Conservation (phyloP, 2,888 invertebrate genomes). For the Parasteatoda lunata region DNA sequence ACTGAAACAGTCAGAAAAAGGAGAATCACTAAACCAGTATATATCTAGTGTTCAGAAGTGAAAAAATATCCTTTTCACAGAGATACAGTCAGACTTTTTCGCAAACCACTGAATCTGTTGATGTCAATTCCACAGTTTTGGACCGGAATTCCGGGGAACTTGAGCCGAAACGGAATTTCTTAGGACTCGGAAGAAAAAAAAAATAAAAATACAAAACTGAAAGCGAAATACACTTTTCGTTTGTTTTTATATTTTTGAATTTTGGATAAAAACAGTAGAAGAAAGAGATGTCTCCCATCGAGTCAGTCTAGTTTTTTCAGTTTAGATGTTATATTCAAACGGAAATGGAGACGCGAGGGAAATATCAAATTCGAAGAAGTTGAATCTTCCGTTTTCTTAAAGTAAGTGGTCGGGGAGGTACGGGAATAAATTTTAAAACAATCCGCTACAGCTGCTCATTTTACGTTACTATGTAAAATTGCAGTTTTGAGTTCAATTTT, state of each 20-base stretch:
- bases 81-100: conserved; percentile 36
- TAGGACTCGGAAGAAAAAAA: conserved; percentile 39
- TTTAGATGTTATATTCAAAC: conserved; percentile 68
- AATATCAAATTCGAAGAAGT: conserved; percentile 67
- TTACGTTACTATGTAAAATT: conserved; percentile 65
- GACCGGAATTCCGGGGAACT: conserved; percentile 64
- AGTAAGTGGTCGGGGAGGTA: conserved; percentile 63
- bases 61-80: conserved; percentile 36
- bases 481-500: conserved; percentile 50
- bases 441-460: conserved; percentile 66
- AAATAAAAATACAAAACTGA: conserved; percentile 47
- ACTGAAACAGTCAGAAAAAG: not conserved
- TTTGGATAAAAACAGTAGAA: conserved; percentile 44
- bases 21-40: not conserved
- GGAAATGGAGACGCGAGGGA: conserved; percentile 66
- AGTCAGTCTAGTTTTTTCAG: conserved; percentile 60
- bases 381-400: conserved; percentile 66
- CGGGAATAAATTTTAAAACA: conserved; percentile 67
- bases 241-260: conserved; percentile 54
- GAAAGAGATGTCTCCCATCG: conserved; percentile 38
- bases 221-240: conserved; percentile 48
- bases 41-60: conserved; percentile 3
- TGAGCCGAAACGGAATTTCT: conserved; percentile 66
- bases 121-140: conserved; percentile 60
- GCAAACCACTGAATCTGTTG: conserved; percentile 55